Evolutionary conservation across 2,113 vertebrate genomes (phyloP), one percentile per base, ranked within the genome.

Genomic region (Dipodomys spectabilis): DNA sequence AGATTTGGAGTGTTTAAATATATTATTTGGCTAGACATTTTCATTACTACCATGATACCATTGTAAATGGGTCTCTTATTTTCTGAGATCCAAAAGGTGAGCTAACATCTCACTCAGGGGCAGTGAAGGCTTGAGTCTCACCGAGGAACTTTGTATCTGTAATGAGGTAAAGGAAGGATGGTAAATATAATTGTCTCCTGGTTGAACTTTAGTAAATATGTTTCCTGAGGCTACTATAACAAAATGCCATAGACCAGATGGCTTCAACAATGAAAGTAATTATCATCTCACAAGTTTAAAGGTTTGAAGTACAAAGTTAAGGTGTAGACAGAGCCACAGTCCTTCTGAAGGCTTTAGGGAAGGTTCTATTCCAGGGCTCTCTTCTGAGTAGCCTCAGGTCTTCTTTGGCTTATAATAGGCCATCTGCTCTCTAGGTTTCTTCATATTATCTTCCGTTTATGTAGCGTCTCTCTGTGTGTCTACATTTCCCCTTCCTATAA

Each of bases 241-340:
- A 82, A 82, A 92, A 30, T 72, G 18, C 12, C 8, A 30, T 18
- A 83, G 64, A 22, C 11, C n/a, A 16, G 6, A 27, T 44, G 32
- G 30, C 25, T 57, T 49, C 60, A 90, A 80, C 27, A 90, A 65
- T 35, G 77, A 23, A 82, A 64, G 65, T 23, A 57, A 57, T 27
- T 75, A 23, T 27, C 72, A 20, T 72, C 30, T 89, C 69, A 20
- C 28, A 67, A 44, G 71, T 86, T n/a, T 67, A 11, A 28, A 88
- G 22, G 22, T 69, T 78, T 10, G 6, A 45, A 67, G 30, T 73
- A n/a, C 57, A 60, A 88, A 91, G 19, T 71, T 53, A 85, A 75
- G 62, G 35, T 62, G 4, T 15, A 27, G 3, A 60, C 20, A 32
- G 60, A 8, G 27, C 16, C 0, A 2, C 0, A 1, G 15, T n/a